phyloP scores from a whole-genome alignment of 2,888 invertebrate species.

The Tinea pellionella region DNA sequence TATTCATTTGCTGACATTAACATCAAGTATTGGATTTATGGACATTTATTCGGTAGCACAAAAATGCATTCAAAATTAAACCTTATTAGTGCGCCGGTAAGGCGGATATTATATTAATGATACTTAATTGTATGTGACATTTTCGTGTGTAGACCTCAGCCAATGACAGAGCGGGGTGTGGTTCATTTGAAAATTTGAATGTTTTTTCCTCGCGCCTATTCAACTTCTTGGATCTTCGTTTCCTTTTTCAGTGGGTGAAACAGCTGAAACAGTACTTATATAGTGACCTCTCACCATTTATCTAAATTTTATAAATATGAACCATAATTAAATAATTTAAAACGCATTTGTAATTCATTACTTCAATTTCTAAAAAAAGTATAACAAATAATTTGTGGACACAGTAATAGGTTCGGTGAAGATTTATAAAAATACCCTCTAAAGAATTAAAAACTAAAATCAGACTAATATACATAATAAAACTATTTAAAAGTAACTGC shows the following conservation, averaged over 20 bases:
- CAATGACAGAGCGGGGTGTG: constrained; percentile 60
- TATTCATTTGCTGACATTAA: neutral
- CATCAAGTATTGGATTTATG: neutral
- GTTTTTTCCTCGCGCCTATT: constrained; percentile 40
- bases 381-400: too few species aligned
- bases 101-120: neutral
- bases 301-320: too few species aligned
- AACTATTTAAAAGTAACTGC: too few species aligned
- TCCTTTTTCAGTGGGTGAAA: constrained; percentile 14
- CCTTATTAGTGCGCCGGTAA: neutral
- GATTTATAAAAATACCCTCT: too few species aligned
- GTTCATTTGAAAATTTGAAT: constrained; percentile 59
- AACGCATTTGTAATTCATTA: too few species aligned
- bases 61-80: neutral
- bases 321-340: too few species aligned
- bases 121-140: constrained; percentile 17
- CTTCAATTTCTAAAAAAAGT: too few species aligned
- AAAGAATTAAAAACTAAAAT: too few species aligned
- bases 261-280: too few species aligned
- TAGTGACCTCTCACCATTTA: too few species aligned
- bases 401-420: too few species aligned
- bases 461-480: too few species aligned
- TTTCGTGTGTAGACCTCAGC: constrained; percentile 27
- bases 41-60: neutral
- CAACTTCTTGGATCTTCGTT: constrained; percentile 26